These are phyloP conservation scores for Peromyscus californicus DNA, from an alignment of 2,113 vertebrate genomes.

Conservation along the genomic window DNA sequence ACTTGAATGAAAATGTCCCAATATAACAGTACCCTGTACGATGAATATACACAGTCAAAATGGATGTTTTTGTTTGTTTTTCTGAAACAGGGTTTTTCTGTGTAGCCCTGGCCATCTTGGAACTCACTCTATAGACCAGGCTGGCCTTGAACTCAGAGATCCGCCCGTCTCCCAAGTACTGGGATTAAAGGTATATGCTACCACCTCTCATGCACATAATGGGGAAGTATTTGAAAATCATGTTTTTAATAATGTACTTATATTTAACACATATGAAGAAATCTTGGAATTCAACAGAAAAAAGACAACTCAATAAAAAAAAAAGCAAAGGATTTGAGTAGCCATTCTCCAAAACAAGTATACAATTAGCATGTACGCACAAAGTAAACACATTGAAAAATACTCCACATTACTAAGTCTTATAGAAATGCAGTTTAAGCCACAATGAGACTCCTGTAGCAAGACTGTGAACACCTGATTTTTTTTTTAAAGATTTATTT, in stretches of 20 bases:
- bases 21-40: background rate
- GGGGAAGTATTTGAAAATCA: slow-evolving; percentile 17
- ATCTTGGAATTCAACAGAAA: slow-evolving; percentile 23
- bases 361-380: background rate
- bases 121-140: background rate
- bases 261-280: background rate
- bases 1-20: background rate
- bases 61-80: background rate
- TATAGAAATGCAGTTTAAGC: slow-evolving; percentile 41
- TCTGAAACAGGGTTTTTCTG: background rate
- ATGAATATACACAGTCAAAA: background rate
- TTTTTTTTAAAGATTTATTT: background rate
- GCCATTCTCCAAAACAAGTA: slow-evolving; percentile 41
- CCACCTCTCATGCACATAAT: background rate
- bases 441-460: background rate
- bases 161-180: background rate
- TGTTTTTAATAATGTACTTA: background rate
- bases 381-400: background rate
- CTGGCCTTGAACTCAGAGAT: background rate
- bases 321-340: background rate
- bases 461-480: background rate
- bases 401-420: background rate
- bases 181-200: background rate
- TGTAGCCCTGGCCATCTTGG: background rate
- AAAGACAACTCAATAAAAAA: slow-evolving; percentile 16